A percentile compares a stretch with the other conserved stretches of the same genome.
These are phyloP conservation scores for Psilopogon haemacephalus DNA, from an alignment of 2,113 vertebrate species.

Conservation along the genomic window DNA sequence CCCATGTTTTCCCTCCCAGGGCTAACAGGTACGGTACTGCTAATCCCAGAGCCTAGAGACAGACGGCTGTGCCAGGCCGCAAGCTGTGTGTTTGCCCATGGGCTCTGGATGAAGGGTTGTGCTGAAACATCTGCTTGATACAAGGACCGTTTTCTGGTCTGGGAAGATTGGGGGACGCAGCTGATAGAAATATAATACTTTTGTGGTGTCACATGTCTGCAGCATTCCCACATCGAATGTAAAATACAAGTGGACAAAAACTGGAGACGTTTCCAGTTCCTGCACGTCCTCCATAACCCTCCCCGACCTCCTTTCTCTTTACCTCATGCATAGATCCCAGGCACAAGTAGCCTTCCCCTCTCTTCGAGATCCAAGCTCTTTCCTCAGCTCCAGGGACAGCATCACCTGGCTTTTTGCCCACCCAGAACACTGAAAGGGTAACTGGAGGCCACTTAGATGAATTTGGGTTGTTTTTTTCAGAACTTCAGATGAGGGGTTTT, in stretches of 20 bases:
- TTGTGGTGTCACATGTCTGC: background rate
- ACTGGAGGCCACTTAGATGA: background rate
- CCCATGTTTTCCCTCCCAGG: background rate
- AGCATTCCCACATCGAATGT: background rate
- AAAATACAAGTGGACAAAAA: background rate
- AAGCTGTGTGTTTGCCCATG: fast-evolving
- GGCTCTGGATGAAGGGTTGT: background rate
- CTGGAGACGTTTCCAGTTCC: background rate
- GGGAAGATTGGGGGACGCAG: background rate
- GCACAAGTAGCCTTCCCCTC: fast-evolving
- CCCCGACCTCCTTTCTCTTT: background rate
- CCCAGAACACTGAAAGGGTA: background rate
- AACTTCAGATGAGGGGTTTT: background rate
- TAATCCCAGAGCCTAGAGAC: background rate
- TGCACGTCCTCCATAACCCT: fast-evolving
- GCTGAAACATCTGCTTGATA: background rate
- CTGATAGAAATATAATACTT: background rate
- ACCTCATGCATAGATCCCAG: fast-evolving
- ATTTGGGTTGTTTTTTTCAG: background rate
- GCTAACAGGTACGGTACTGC: background rate
- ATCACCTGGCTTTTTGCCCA: background rate
- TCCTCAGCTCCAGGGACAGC: background rate
- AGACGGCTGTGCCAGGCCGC: background rate
- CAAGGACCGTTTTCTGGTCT: background rate
- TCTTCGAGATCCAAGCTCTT: background rate